A percentile compares a stretch with the other conserved stretches of the same genome.
These are phyloP conservation scores for Xestia ashworthii DNA, from an alignment of 2,888 invertebrate genomes.

Conservation along the genomic window DNA sequence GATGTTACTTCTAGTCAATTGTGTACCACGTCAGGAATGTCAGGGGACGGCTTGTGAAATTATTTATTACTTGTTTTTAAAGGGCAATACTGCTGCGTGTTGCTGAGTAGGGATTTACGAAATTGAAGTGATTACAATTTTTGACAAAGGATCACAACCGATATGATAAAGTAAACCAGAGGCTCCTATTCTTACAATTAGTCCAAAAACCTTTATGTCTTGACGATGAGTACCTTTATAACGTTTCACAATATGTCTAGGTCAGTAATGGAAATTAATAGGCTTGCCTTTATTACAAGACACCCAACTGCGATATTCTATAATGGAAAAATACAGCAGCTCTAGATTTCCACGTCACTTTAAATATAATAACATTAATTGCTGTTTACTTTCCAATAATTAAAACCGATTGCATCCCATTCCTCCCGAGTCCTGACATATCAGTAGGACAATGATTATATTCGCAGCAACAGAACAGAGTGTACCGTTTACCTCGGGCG, in stretches of 20 bases:
- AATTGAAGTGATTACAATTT: background rate
- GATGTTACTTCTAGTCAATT: constrained; percentile 35
- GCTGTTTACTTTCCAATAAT: background rate
- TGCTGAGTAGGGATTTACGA: background rate
- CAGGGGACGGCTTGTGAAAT: constrained; percentile 9
- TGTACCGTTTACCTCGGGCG: constrained; percentile 64
- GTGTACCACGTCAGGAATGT: constrained; percentile 13
- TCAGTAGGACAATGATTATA: constrained; percentile 24
- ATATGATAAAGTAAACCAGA: background rate
- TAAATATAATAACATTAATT: background rate
- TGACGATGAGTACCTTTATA: background rate
- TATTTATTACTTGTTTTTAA: constrained; percentile 20
- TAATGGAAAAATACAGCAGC: background rate
- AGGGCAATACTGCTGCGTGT: background rate
- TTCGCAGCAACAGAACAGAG: constrained; percentile 18
- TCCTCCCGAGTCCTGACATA: background rate
- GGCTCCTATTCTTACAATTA: background rate
- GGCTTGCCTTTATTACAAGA: background rate
- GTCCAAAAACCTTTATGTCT: background rate
- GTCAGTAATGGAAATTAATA: background rate
- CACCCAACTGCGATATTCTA: background rate
- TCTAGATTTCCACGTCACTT: background rate
- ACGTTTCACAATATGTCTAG: background rate
- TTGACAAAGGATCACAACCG: background rate
- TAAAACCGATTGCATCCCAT: background rate